Conservation (phyloP, 23 tunicate genomes). For the Halocynthia aurantium region DNA sequence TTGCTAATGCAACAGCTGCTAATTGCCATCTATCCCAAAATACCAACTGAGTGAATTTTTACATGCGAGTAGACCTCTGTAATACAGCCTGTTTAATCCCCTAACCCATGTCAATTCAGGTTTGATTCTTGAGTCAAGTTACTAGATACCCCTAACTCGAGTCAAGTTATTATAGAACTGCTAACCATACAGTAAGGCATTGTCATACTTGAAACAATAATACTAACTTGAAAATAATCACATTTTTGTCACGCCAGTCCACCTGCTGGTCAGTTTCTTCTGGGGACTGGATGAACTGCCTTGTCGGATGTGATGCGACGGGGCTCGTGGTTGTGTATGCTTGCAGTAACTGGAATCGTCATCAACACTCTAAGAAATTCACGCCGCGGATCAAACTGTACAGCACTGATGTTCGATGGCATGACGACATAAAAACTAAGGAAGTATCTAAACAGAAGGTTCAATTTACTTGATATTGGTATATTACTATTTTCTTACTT, state of each 20-base stretch:
- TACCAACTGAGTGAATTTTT: constrained; percentile 23
- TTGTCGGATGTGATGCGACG: constrained; percentile 58
- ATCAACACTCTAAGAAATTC: too few species aligned
- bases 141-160: too few species aligned
- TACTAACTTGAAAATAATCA: too few species aligned
- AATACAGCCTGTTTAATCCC: background rate
- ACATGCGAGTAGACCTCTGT: too few species aligned
- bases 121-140: background rate
- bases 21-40: too few species aligned
- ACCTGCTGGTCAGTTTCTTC: constrained; percentile 49
- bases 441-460: background rate
- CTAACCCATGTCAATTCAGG: background rate
- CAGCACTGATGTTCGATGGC: too few species aligned
- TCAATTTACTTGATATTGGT: background rate
- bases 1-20: too few species aligned
- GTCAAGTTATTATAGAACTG: too few species aligned
- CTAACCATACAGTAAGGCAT: too few species aligned
- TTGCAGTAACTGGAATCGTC: constrained; percentile 32
- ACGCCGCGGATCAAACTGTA: too few species aligned
- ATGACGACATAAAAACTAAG: constrained; percentile 47
- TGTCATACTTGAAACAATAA: too few species aligned
- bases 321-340: constrained; percentile 46
- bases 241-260: constrained; percentile 22
- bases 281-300: constrained; percentile 70
- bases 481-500: too few species aligned